Conservation (phyloP, 2,888 invertebrate species). For the Patella depressa region DNA sequence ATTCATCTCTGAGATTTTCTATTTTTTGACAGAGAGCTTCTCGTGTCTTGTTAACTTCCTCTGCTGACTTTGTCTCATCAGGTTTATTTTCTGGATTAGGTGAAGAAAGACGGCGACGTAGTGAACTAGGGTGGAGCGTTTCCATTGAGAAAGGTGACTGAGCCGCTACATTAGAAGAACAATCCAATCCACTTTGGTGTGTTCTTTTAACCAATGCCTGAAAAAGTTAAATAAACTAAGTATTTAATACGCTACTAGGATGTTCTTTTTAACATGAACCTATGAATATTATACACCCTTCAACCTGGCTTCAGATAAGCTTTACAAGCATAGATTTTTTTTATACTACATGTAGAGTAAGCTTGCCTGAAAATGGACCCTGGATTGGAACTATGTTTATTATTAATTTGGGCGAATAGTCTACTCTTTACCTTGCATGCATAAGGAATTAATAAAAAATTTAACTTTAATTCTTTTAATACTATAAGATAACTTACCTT, state of each 20-base stretch:
- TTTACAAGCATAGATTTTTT: no score
- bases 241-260: no score
- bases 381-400: no score
- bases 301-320: no score
- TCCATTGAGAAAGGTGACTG: slow-evolving; percentile 73
- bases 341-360: no score
- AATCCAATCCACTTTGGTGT: slow-evolving; percentile 73
- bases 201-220: slow-evolving; percentile 78
- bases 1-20: slow-evolving; percentile 54
- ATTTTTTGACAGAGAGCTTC: slow-evolving; percentile 77
- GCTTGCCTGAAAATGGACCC: no score
- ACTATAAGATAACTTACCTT: slow-evolving; percentile 52
- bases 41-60: slow-evolving; percentile 72
- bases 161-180: slow-evolving; percentile 41
- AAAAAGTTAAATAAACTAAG: slow-evolving; percentile 44
- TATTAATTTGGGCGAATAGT: no score
- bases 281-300: no score
- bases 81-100: slow-evolving; percentile 56
- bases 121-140: slow-evolving; percentile 76
- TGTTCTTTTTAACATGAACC: no score
- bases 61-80: slow-evolving; percentile 53
- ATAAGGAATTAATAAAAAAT: no score
- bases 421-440: no score
- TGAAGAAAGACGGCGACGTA: slow-evolving; percentile 78
- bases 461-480: no score